A percentile compares a stretch with the other conserved stretches of the same genome.
Conservation (phyloP, 2,888 invertebrate genomes). For the Ctena decussata region DNA sequence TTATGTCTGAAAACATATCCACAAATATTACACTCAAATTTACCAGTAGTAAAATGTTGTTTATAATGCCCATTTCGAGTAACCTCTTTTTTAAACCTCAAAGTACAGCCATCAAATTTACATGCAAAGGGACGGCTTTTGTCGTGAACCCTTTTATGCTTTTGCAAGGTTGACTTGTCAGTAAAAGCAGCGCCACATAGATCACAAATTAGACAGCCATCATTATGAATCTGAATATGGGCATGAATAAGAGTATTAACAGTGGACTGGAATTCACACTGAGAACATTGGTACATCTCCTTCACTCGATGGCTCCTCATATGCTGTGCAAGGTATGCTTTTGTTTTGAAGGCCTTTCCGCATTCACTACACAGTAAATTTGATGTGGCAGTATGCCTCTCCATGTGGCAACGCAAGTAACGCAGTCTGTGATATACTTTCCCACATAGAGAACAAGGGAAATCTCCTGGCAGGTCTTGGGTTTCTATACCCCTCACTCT, state of each 20-base stretch:
- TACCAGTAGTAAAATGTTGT: conserved; percentile 79
- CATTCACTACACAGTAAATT: conserved; percentile 81
- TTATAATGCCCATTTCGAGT: conserved; percentile 82
- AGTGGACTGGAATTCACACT: conserved; percentile 83
- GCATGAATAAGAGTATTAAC: conserved; percentile 81
- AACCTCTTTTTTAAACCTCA: conserved; percentile 83
- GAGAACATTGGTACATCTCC: conserved; percentile 79
- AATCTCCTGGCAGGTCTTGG: conserved; percentile 80
- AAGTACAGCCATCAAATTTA: conserved; percentile 82
- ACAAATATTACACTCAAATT: conserved; percentile 81
- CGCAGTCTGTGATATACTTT: conserved; percentile 81
- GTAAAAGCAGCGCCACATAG: conserved; percentile 83
- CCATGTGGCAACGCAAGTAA: conserved; percentile 79
- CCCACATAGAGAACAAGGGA: conserved; percentile 75
- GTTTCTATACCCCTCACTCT: conserved; percentile 73
- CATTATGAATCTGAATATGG: conserved; percentile 84
- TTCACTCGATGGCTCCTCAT: conserved; percentile 74
- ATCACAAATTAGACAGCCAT: conserved; percentile 83
- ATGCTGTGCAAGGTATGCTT: conserved; percentile 79
- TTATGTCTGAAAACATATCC: conserved; percentile 84
- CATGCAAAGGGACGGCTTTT: conserved; percentile 80
- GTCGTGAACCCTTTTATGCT: conserved; percentile 85
- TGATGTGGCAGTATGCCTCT: conserved; percentile 75
- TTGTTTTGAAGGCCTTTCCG: conserved; percentile 83
- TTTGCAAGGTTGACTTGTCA: conserved; percentile 82